Evolutionary conservation across 1,140 invertebrate species (phyloP).

Genomic region (Mizuhopecten yessoensis): DNA sequence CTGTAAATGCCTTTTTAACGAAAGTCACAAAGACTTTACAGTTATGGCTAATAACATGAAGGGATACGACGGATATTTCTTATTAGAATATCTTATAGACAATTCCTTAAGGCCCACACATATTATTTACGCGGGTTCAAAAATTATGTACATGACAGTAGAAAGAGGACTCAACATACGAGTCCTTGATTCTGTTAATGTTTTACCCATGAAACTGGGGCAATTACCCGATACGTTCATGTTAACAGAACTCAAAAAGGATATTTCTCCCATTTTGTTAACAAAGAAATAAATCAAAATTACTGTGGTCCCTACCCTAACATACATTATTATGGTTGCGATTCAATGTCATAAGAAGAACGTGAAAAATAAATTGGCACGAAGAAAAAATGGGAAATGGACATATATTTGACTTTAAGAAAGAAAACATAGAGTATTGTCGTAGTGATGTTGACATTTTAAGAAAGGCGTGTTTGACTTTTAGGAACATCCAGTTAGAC

Average conservation of each 20-base stretch:
- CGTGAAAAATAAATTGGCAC: conserved; percentile 58
- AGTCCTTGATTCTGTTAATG: conserved; percentile 63
- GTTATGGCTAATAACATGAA: conserved; percentile 57
- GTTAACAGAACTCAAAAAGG: conserved; percentile 58
- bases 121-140: conserved; percentile 55
- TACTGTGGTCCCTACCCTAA: conserved; percentile 58
- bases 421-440: conserved; percentile 59
- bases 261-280: conserved; percentile 64
- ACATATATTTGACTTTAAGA: conserved; percentile 49
- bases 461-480: conserved; percentile 54
- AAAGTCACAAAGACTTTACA: conserved; percentile 43
- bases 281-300: conserved; percentile 49
- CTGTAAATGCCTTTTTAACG: conserved; percentile 41
- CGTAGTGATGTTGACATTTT: conserved; percentile 61
- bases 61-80: conserved; percentile 57
- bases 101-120: conserved; percentile 50
- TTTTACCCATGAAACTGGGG: too few species aligned
- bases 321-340: conserved; percentile 48
- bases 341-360: conserved; percentile 46
- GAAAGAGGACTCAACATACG: conserved; percentile 53
- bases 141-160: conserved; percentile 60
- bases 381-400: conserved; percentile 11
- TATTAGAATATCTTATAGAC: conserved; percentile 56
- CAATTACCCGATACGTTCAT: conserved; percentile 60
- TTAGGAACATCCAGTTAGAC: conserved; percentile 47